Evolutionary conservation across 2,888 invertebrate species (phyloP).

Genomic region (Rotaria socialis): DNA sequence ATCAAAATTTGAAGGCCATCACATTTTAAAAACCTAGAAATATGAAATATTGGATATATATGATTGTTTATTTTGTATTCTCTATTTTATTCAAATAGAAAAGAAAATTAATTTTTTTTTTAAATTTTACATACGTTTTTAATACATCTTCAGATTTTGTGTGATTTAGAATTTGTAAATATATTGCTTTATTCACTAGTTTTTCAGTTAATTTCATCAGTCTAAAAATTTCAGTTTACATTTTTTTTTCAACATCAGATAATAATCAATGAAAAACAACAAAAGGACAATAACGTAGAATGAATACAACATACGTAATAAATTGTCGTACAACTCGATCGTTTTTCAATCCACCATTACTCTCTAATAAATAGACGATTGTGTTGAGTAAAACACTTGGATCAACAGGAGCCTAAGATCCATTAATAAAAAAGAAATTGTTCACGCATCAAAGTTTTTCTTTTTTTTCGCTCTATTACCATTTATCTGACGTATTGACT

Average conservation of each 20-base stretch:
- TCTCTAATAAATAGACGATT: background rate
- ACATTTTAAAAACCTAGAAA: conserved; percentile 33
- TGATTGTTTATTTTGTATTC: background rate
- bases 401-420: conserved; percentile 13
- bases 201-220: conserved; percentile 17
- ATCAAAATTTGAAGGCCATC: background rate
- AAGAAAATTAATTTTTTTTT: too few relatives aligned
- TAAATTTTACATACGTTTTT: background rate
- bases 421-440: background rate
- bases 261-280: background rate
- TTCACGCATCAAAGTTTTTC: background rate
- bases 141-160: background rate
- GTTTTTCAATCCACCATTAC: background rate
- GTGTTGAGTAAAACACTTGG: conserved; percentile 5
- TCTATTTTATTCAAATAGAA: too few relatives aligned
- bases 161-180: background rate
- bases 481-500: background rate
- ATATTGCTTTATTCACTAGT: conserved; percentile 34
- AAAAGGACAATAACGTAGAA: background rate
- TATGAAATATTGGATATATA: background rate
- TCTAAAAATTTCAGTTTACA: background rate
- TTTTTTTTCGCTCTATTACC: background rate
- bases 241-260: background rate
- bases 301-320: conserved; percentile 12
- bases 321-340: background rate